phyloP scores from a whole-genome alignment of 2,797 vertebrate species.

The Pipistrellus nathusii region DNA sequence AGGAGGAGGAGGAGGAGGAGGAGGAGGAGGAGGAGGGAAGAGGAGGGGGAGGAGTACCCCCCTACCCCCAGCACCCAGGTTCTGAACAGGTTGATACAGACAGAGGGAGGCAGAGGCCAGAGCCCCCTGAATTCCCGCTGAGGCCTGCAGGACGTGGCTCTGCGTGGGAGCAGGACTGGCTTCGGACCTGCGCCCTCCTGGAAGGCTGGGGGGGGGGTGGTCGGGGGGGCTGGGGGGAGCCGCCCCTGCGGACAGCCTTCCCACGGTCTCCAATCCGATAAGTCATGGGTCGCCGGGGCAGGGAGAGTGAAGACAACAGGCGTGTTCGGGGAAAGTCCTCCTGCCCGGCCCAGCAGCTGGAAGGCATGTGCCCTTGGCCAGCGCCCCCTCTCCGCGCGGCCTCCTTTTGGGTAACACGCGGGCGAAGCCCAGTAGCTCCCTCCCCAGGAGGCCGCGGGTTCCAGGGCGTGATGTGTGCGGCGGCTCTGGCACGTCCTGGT shows the following conservation, averaged over 20 bases:
- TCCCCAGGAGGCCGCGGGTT: background rate
- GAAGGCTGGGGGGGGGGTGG: background rate
- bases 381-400: background rate
- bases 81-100: conserved; percentile 2
- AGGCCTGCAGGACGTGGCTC: background rate
- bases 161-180: background rate
- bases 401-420: background rate
- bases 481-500: background rate
- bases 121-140: background rate
- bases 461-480: background rate
- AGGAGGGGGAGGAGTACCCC: background rate
- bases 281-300: background rate
- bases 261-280: background rate
- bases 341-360: background rate
- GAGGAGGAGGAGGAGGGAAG: too few species aligned
- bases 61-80: background rate
- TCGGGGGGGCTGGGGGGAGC: background rate
- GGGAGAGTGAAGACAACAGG: background rate
- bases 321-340: conserved; percentile 18
- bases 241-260: background rate
- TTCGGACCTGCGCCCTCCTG: background rate
- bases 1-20: too few species aligned
- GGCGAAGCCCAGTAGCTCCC: background rate
- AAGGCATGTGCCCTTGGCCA: background rate
- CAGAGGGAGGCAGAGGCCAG: conserved; percentile 54